Conservation (phyloP, 2,113 vertebrate species). For the Gadus chalcogrammus region DNA sequence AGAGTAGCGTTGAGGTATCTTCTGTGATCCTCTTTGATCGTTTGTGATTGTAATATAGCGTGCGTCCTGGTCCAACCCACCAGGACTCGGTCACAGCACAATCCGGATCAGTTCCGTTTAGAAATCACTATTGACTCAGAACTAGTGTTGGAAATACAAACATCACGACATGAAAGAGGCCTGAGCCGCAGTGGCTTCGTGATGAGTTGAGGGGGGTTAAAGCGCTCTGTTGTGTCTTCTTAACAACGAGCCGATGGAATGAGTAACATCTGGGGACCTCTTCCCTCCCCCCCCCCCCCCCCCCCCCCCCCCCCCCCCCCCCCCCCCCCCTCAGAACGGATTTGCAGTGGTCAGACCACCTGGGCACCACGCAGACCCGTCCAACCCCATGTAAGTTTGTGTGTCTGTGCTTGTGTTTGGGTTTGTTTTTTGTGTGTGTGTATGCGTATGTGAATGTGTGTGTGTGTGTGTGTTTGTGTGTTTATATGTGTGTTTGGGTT, state of each 20-base stretch:
- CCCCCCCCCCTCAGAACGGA: constrained; percentile 79
- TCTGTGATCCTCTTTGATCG: no score
- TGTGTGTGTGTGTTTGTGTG: constrained; percentile 24
- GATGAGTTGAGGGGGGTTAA: no score
- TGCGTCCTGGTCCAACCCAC: no score
- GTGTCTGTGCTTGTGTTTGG: constrained; percentile 20
- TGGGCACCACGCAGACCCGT: constrained; percentile 86
- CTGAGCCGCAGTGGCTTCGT: no score
- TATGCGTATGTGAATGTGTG: background rate
- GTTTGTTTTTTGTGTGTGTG: background rate
- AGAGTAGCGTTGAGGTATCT: no score
- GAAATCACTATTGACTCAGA: no score
- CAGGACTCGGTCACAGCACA: no score
- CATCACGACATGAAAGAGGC: no score
- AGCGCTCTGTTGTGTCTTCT: no score
- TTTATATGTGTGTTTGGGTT: constrained; percentile 19
- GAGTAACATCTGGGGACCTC: constrained; percentile 5
- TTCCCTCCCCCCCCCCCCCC: constrained; percentile 15
- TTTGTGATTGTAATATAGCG: no score
- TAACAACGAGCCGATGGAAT: constrained; percentile 1
- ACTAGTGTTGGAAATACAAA: no score
- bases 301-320: constrained; percentile 2
- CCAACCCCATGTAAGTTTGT: constrained; percentile 85
- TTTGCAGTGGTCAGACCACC: constrained; percentile 91
- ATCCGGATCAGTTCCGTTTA: no score